Evolutionary conservation across 2,888 invertebrate species (phyloP).

Genomic region (Desoria tigrina): DNA sequence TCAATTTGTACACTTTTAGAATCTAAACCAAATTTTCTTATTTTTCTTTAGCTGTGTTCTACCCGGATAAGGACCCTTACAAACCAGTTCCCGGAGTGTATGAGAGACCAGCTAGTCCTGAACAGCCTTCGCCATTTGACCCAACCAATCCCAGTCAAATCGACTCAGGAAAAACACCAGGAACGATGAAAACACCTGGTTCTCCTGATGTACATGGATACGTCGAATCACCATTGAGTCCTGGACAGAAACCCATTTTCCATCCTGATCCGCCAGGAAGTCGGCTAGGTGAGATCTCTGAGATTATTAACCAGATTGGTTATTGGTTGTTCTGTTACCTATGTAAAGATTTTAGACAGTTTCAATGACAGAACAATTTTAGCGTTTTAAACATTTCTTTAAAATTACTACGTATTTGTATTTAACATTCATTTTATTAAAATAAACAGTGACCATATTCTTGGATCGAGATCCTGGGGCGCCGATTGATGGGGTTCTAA

Average conservation of each 20-base stretch:
- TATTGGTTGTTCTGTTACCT: no score
- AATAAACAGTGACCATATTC: not conserved
- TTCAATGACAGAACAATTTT: no score
- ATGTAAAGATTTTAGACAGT: no score
- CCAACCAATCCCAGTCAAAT: not conserved
- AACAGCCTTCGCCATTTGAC: not conserved
- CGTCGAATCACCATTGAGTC: not conserved
- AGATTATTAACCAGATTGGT: not conserved
- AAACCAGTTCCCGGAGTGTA: not conserved
- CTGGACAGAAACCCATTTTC: slow-evolving; percentile 1
- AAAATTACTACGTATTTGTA: no score
- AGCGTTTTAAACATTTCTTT: no score
- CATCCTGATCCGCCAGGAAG: slow-evolving; percentile 1
- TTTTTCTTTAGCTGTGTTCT: slow-evolving; percentile 1
- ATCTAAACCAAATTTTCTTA: no score
- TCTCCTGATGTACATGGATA: not conserved
- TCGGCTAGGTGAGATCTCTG: not conserved
- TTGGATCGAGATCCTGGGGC: not conserved
- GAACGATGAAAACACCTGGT: slow-evolving; percentile 3
- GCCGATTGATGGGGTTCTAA: not conserved
- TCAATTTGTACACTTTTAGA: no score
- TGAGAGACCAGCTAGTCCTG: not conserved
- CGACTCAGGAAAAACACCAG: not conserved
- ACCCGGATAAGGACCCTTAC: not conserved
- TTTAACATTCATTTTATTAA: no score